Conservation (phyloP, 2,113 vertebrate genomes). For the Etia nguti region DNA sequence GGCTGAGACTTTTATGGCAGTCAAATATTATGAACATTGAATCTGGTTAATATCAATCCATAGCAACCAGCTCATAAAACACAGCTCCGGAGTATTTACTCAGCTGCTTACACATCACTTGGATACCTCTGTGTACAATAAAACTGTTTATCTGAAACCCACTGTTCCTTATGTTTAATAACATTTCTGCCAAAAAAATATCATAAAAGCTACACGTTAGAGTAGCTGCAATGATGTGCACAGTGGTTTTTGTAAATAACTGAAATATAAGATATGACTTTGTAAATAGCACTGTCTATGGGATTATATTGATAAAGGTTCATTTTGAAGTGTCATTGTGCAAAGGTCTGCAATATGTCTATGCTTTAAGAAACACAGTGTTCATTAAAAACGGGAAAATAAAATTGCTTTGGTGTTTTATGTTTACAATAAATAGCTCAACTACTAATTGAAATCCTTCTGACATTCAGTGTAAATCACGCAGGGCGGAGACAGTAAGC, state of each 20-base stretch:
- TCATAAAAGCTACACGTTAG: background rate
- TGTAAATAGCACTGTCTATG: background rate
- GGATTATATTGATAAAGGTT: background rate
- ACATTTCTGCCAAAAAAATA: background rate
- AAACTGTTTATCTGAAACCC: background rate
- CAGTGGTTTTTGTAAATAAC: background rate
- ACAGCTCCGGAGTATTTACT: background rate
- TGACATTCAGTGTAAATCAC: background rate
- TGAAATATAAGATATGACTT: background rate
- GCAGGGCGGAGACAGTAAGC: rapidly evolving
- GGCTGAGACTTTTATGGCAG: background rate
- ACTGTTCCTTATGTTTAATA: background rate
- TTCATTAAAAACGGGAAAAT: background rate
- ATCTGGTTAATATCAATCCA: background rate
- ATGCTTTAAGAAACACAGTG: background rate
- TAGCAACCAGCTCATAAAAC: slow-evolving; percentile 14
- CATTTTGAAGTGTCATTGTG: background rate
- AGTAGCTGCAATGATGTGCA: background rate
- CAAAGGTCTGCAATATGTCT: background rate
- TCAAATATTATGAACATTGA: background rate
- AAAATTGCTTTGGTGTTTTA: background rate
- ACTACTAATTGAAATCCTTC: background rate
- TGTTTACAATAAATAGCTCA: background rate
- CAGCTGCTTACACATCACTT: background rate
- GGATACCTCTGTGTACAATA: background rate